phyloP scores from a whole-genome alignment of 2,888 invertebrate species.

The Trileptium ribeirensis region DNA sequence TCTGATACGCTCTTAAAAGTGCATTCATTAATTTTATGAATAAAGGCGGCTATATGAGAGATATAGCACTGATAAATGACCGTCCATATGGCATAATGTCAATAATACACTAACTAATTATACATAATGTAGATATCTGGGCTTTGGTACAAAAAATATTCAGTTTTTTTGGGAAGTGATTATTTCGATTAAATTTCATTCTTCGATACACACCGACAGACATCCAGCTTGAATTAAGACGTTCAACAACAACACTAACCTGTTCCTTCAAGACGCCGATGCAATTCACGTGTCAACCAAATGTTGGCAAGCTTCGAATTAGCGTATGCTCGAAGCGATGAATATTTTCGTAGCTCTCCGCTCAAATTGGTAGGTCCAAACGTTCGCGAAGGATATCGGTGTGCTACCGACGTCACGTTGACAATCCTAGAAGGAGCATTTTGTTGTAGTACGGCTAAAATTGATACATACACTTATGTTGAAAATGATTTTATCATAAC shows the following conservation, averaged over 20 bases:
- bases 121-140: too few species aligned
- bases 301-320: constrained; percentile 50
- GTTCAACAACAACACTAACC: constrained; percentile 4
- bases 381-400: constrained; percentile 38
- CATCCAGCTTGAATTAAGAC: background rate
- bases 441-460: constrained; percentile 31
- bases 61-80: too few species aligned
- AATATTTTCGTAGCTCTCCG: constrained; percentile 37
- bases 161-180: too few species aligned
- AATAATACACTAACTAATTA: too few species aligned
- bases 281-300: constrained; percentile 50
- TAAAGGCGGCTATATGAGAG: too few species aligned
- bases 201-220: background rate
- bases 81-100: too few species aligned
- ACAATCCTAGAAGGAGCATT: constrained; percentile 38
- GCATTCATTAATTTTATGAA: too few species aligned
- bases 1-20: too few species aligned
- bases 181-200: too few species aligned
- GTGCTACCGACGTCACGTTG: constrained; percentile 41
- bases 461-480: background rate
- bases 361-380: constrained; percentile 37
- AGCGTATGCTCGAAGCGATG: constrained; percentile 42
- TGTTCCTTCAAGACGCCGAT: constrained; percentile 38
- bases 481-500: background rate
- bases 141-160: too few species aligned